Base-by-base conservation (phyloP, 2,797 vertebrate genomes). In the Mastacembelus armatus region DNA sequence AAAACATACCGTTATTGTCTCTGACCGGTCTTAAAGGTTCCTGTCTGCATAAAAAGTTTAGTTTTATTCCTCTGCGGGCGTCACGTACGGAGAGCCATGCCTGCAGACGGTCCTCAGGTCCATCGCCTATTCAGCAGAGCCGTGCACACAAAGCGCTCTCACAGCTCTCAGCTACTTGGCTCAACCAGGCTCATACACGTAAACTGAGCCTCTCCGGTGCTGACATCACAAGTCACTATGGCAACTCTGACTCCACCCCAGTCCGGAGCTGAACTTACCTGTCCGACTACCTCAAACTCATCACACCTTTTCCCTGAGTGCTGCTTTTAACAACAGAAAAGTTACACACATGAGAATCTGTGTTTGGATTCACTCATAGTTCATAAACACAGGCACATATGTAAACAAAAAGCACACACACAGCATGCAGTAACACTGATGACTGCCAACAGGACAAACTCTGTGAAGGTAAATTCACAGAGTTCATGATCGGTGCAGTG, bases 141-240 rank as follows among this genome's bases (percentile, higher is more conserved):
- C n/a, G 65, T 79, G 30, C 55, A 70, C 72, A 50, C 57, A 48
- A 70, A 27, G 16, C 50, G 22, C 50, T 35, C 67, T 33, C 61
- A 27, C 71, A 16, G 15, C 30, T 57, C 78, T 63, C 67, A 49
- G 64, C 49, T 72, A 5, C 71, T 48, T 66, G 70, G 76, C 85
- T 80, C 76, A 71, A 71, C 81, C 89, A 86, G 83, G 88, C 89
- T 90, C 86, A 84, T 88, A 89, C 88, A 85, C 18, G 92, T 85
- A 92, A 90, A 83, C 84, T 54, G 88, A 91, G 81, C 89, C 86
- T 79, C 84, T 84, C 71, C 70, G 81, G 89, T 78, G 35, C 84
- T 93, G 91, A 93, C 92, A 91, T 93, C 93, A 94, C 22, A 39
- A 49, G 80, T 91, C 89, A 54, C 90, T 70, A 91, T 92, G 81